These are phyloP conservation scores for Tauraco erythrolophus DNA, from an alignment of 2,113 vertebrate genomes.

Conservation along the genomic window DNA sequence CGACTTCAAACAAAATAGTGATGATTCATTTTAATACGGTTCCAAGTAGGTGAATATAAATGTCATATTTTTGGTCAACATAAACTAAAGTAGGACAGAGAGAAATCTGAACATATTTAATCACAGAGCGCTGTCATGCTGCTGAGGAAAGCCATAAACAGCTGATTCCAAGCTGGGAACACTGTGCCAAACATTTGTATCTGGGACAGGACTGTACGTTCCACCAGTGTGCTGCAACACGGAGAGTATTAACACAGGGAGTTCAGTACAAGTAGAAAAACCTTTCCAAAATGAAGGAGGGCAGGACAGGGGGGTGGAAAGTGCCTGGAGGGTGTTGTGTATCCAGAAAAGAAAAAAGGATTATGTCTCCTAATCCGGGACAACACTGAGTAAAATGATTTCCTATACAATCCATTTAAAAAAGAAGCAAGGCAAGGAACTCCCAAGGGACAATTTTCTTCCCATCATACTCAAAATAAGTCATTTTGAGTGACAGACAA, in stretches of 20 bases:
- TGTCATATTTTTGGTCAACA: slow-evolving; percentile 12
- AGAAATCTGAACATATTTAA: slow-evolving; percentile 43
- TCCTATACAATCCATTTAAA: neutral
- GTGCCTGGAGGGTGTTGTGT: neutral
- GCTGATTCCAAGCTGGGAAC: slow-evolving; percentile 36
- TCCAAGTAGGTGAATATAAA: slow-evolving; percentile 43
- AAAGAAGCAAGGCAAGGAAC: neutral
- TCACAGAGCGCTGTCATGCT: neutral
- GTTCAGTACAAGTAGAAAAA: slow-evolving; percentile 1
- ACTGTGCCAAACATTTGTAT: slow-evolving; percentile 60
- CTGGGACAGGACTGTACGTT: slow-evolving; percentile 56
- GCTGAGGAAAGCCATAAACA: slow-evolving; percentile 50
- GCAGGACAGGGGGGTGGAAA: neutral
- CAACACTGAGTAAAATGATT: neutral
- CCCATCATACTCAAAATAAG: neutral
- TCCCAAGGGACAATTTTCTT: neutral
- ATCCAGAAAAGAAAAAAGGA: neutral
- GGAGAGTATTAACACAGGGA: neutral
- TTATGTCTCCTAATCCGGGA: neutral
- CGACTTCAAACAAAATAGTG: neutral
- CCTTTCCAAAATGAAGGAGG: neutral
- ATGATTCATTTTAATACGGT: slow-evolving; percentile 7
- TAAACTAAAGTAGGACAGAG: slow-evolving; percentile 13
- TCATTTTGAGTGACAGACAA: neutral
- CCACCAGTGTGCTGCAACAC: slow-evolving; percentile 23